Base-by-base conservation (phyloP, 2,888 invertebrate genomes). In the Morinoia aosen region DNA sequence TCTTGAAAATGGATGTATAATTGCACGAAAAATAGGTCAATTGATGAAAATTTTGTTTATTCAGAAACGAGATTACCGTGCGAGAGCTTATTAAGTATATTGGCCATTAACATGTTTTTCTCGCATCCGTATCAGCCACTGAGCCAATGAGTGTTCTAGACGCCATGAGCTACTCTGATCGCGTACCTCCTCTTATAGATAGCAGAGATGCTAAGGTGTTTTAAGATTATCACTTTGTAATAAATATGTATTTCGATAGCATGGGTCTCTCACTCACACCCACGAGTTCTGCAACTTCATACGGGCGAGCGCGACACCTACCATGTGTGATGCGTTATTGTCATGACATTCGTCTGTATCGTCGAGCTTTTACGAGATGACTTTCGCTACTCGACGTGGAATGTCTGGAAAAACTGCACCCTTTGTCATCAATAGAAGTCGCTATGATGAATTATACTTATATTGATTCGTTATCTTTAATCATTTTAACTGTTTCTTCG, bases 161-260 rank as follows among this genome's bases (percentile, higher is more conserved):
- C 93, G 93, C 48, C 93, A 57, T 56, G 57, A 93, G 57, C 56
- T 39, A 48, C 39, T 93, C 93, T 57, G 93, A 93, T 93, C 58
- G 93, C 93, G 93, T 57, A 93, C 56, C 93, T 93, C 93, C 93
- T 93, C 93, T 8, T n/a, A 57, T 93, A 93, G 93, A 48, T 93
- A 93, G 93, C 93, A 56, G 93, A 93, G 33, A 93, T 93, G 57
- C 93, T 96, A 96, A 95, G 96, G 96, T 96, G 96, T 96, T 96
- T 96, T 96, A 96, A 95, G 96, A 96, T 96, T 96, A 96, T 96
- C 96, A 96, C 96, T 96, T 96, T 96, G 96, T 96, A 96, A 96
- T 96, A 96, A 96, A 96, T 96, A 96, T 96, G 96, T 96, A 96
- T 96, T 96, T 96, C 96, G 96, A 96, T 96, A 96, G 96, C 93